Evolutionary conservation across 2,888 invertebrate genomes (phyloP).

Genomic region (Phortica magna): DNA sequence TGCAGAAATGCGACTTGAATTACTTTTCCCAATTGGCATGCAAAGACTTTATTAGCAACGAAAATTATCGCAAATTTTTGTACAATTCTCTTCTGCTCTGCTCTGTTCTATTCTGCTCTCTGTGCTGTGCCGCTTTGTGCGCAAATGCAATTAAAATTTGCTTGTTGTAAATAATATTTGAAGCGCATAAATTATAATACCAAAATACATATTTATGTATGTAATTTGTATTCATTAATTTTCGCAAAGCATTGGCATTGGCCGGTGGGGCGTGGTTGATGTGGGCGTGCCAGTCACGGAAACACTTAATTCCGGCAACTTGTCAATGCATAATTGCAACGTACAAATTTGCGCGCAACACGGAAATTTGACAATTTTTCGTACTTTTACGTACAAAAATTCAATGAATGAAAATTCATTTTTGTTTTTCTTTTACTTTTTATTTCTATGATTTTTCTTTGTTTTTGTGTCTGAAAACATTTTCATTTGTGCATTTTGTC

Average conservation of each 20-base stretch:
- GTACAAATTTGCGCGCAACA: background rate
- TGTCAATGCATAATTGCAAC: slow-evolving; percentile 33
- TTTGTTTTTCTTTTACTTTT: background rate
- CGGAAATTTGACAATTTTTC: slow-evolving; percentile 36
- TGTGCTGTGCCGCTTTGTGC: background rate
- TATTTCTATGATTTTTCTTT: background rate
- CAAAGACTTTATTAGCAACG: background rate
- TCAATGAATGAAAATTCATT: background rate
- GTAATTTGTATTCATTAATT: background rate
- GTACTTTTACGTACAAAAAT: background rate
- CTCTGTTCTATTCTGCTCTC: too few relatives aligned
- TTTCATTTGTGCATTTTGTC: slow-evolving; percentile 26
- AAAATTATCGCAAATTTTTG: background rate
- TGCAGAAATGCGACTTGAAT: slow-evolving; percentile 4
- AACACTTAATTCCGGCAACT: slow-evolving; percentile 26
- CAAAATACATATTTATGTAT: background rate
- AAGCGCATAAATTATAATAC: slow-evolving; percentile 12
- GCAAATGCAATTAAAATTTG: slow-evolving; percentile 21
- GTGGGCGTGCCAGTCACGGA: background rate
- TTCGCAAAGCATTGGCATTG: background rate
- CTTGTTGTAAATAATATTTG: slow-evolving; percentile 14
- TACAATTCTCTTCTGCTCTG: background rate
- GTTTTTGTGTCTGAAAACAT: slow-evolving; percentile 4
- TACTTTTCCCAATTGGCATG: slow-evolving; percentile 12
- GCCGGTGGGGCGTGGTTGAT: background rate